Evolutionary conservation across 2,113 vertebrate genomes (phyloP).

Genomic region (Lichenostomus cassidix): DNA sequence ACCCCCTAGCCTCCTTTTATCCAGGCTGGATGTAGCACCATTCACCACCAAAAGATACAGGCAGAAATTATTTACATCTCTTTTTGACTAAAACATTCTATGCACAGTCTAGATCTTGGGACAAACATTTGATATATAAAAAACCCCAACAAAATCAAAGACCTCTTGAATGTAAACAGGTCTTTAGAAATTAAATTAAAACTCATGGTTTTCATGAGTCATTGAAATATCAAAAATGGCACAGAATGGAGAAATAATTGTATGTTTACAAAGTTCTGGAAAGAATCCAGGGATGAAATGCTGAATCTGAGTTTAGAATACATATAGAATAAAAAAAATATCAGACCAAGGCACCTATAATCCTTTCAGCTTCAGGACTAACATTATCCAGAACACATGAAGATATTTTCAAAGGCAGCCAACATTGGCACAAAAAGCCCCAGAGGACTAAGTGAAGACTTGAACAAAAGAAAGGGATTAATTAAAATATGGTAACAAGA

Average conservation of each 20-base stretch:
- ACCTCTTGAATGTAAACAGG: neutral
- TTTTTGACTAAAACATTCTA: neutral
- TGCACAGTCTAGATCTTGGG: neutral
- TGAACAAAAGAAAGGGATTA: neutral
- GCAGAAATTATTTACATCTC: neutral
- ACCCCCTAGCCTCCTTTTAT: neutral
- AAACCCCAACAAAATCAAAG: neutral
- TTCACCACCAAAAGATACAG: neutral
- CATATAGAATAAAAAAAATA: neutral
- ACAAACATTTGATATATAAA: neutral
- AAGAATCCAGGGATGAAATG: neutral
- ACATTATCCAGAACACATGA: neutral
- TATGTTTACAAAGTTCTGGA: neutral
- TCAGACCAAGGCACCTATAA: neutral
- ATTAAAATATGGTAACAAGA: neutral
- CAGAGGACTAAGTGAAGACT: neutral
- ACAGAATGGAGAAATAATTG: neutral
- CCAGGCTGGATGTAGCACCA: neutral
- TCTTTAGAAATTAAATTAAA: neutral
- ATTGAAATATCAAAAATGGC: neutral
- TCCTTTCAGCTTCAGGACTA: neutral
- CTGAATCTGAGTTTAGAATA: neutral
- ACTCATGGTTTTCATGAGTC: neutral
- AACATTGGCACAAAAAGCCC: neutral
- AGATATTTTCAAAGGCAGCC: neutral